These are phyloP conservation scores for Dasypogon diadema DNA, from an alignment of 2,888 invertebrate genomes.

Conservation along the genomic window DNA sequence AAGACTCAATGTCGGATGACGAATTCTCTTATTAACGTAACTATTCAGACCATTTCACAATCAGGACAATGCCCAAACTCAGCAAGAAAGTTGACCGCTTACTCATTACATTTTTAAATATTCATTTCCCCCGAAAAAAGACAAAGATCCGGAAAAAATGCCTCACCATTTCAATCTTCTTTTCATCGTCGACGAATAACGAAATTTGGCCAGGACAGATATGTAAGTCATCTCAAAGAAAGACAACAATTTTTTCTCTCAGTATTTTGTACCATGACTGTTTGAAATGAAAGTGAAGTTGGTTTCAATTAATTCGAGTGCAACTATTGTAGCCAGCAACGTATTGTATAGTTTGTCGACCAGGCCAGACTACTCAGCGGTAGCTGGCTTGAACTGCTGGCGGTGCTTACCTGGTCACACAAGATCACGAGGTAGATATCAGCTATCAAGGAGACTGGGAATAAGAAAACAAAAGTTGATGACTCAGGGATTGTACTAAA, in stretches of 20 bases:
- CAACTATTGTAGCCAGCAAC: not conserved
- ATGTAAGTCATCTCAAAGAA: too few species aligned
- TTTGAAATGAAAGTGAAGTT: conserved; percentile 8
- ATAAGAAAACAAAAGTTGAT: not conserved
- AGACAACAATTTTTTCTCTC: too few species aligned
- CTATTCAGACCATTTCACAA: too few species aligned
- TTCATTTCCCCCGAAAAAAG: not conserved
- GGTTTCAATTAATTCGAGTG: not conserved
- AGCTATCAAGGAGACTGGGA: not conserved
- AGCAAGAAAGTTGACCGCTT: too few species aligned
- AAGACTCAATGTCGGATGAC: too few species aligned
- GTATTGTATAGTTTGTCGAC: not conserved
- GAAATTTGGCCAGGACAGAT: too few species aligned
- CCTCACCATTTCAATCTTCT: too few species aligned
- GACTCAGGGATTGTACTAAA: not conserved
- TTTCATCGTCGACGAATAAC: too few species aligned
- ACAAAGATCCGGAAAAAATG: conserved; percentile 3
- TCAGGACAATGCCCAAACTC: too few species aligned
- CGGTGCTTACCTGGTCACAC: not conserved
- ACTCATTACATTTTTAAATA: not conserved
- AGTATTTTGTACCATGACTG: too few species aligned
- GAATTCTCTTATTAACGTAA: too few species aligned
- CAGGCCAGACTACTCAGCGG: not conserved
- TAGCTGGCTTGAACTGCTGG: not conserved
- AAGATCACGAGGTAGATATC: too few species aligned